Evolutionary conservation across 2,797 vertebrate species (phyloP).

Genomic region (Gymnothorax reevesii): DNA sequence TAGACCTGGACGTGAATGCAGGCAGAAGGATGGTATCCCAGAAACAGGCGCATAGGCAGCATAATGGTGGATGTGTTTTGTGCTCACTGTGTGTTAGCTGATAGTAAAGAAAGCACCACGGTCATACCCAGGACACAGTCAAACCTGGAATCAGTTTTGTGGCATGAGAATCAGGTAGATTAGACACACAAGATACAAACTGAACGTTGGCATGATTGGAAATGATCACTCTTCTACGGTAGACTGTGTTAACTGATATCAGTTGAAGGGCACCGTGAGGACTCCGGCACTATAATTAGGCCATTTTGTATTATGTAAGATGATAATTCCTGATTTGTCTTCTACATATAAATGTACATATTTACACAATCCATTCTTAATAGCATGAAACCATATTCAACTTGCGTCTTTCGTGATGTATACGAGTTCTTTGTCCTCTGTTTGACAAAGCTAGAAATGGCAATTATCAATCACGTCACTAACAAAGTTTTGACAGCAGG

Average conservation of each 20-base stretch:
- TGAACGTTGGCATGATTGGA: background rate
- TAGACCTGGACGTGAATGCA: background rate
- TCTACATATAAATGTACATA: background rate
- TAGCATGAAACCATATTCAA: background rate
- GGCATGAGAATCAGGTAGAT: background rate
- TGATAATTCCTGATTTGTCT: background rate
- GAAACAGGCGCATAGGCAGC: background rate
- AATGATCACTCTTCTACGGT: background rate
- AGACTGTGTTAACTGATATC: background rate
- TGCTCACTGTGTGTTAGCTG: background rate
- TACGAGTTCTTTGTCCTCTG: background rate
- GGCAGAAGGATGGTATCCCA: background rate
- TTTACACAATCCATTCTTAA: background rate
- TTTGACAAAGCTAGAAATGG: background rate
- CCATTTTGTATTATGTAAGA: background rate
- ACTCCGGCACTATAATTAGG: background rate
- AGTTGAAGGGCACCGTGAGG: background rate
- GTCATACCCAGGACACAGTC: background rate
- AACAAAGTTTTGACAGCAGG: slow-evolving; percentile 10
- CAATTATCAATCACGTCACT: background rate
- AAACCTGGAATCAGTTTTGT: background rate
- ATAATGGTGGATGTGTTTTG: background rate
- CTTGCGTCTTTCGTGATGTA: background rate
- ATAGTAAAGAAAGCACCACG: background rate
- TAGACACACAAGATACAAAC: background rate